Evolutionary conservation across 1,140 invertebrate species (phyloP).

Genomic region (Agrypnia vestita): DNA sequence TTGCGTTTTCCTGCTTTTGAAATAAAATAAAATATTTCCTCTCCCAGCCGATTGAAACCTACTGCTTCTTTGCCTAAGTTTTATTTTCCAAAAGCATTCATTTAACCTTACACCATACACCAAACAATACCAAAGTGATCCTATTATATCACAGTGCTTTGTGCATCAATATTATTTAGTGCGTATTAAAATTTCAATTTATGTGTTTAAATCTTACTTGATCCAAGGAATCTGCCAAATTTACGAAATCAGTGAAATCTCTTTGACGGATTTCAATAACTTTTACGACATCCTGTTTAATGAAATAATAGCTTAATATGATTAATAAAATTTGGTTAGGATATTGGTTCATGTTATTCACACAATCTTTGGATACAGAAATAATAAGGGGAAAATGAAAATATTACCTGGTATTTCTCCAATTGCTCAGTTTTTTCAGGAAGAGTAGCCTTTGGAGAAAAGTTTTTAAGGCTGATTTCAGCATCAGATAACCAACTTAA

Average conservation of each 20-base stretch:
- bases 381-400: constrained; percentile 17
- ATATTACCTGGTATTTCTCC: constrained; percentile 89
- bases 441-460: constrained; percentile 85
- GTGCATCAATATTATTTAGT: constrained; percentile 46
- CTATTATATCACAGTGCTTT: constrained; percentile 27
- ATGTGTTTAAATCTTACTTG: constrained; percentile 81
- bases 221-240: constrained; percentile 85
- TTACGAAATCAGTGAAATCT: constrained; percentile 83
- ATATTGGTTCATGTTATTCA: constrained; percentile 33
- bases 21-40: too few relatives aligned
- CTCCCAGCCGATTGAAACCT: too few relatives aligned
- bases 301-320: constrained; percentile 54
- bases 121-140: constrained; percentile 5
- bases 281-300: constrained; percentile 84
- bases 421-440: constrained; percentile 94
- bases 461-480: constrained; percentile 91
- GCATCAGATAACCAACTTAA: constrained; percentile 89
- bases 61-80: neutral
- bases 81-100: neutral
- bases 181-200: constrained; percentile 58
- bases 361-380: neutral
- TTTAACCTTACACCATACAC: constrained; percentile 21
- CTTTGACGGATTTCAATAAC: constrained; percentile 80
- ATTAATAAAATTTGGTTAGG: constrained; percentile 41
- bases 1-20: too few relatives aligned